Percentiles rank a stretch among this genome's conserved stretches.
These are phyloP conservation scores for Sialia sialis DNA, from an alignment of 2,113 vertebrate species.

Conservation along the genomic window DNA sequence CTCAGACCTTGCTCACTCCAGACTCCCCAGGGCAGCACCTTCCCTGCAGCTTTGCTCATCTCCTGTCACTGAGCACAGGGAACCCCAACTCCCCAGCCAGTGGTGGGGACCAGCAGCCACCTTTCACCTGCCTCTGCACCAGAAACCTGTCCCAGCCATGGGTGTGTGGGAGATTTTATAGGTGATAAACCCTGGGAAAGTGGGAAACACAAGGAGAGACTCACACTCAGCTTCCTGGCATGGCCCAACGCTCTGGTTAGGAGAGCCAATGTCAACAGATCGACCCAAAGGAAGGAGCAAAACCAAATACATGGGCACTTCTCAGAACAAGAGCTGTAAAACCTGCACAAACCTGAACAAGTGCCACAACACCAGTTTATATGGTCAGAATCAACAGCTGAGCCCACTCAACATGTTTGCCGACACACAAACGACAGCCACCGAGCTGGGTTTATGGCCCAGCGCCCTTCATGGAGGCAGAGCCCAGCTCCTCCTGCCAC, in stretches of 20 bases:
- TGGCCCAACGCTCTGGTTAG: conserved; percentile 1
- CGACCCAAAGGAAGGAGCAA: conserved; percentile 56
- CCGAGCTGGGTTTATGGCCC: not conserved
- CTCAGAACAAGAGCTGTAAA: conserved; percentile 65
- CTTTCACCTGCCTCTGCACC: conserved; percentile 25
- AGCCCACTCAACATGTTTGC: conserved; percentile 53
- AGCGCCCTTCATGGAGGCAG: not conserved
- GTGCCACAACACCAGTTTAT: conserved; percentile 50
- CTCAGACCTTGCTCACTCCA: not conserved
- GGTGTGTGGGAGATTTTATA: not conserved
- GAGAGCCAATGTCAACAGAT: conserved; percentile 67
- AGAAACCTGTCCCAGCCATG: not conserved
- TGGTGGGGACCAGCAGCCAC: not conserved
- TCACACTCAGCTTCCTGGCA: conserved; percentile 1
- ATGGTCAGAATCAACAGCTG: conserved; percentile 24
- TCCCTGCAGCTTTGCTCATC: not conserved
- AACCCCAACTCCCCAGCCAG: not conserved
- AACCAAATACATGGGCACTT: conserved; percentile 62
- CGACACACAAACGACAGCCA: conserved; percentile 9
- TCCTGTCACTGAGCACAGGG: not conserved
- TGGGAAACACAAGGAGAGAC: not conserved
- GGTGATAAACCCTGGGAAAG: not conserved
- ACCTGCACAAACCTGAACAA: conserved; percentile 57
- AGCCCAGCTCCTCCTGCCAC: not conserved
- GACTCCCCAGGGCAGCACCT: not conserved